Base-by-base conservation (phyloP, 2,797 vertebrate genomes). In the Schizopygopsis malacanthus region DNA sequence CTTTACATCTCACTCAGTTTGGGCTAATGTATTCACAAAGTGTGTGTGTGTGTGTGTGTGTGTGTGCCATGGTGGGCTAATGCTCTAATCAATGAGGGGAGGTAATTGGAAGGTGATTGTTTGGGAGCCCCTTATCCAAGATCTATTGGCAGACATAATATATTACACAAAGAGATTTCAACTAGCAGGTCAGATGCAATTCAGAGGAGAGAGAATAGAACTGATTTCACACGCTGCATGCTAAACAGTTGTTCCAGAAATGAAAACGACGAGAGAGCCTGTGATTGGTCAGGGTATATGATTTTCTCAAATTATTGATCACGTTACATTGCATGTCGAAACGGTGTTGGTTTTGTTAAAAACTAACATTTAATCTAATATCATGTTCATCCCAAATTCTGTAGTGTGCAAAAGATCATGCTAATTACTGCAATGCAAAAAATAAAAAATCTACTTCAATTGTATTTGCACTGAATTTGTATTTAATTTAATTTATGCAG, bases 31-130 rank as follows among this genome's bases (percentile, higher is more conserved):
- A 82, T 87, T 90, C 81, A 81, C 84, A 70, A 81, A 39, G 56
- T 73, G 81, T 59, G 80, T 82, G 79, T 70, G 82, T 65, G 16
- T 41, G 56, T 73, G 81, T 59, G 80, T 82, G 79, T 70, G 82
- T 65, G 16, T 76, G 83, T 81, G 80, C 70, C 47, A 70, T 59
- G 75, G 25, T 4, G 52, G 54, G 75, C 85, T 88, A 79, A 86
- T 86, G 76, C 85, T 79, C 82, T 88, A 87, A 90, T 90, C 89
- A 89, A 89, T 90, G 84, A 88, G 83, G 67, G 86, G 82, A 89
- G 89, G 85, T 89, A 90, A 90, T 90, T 89, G 89, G 87, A 88
- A 90, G 81, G 87, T 87, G 89, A 90, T 90, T 86, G 87, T 85
- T 87, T 82, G 80, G 82, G 83, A 88, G 86, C 86, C 80, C 78